phyloP scores from a whole-genome alignment of 2,888 invertebrate genomes.

The Dicranocentrus wangi region DNA sequence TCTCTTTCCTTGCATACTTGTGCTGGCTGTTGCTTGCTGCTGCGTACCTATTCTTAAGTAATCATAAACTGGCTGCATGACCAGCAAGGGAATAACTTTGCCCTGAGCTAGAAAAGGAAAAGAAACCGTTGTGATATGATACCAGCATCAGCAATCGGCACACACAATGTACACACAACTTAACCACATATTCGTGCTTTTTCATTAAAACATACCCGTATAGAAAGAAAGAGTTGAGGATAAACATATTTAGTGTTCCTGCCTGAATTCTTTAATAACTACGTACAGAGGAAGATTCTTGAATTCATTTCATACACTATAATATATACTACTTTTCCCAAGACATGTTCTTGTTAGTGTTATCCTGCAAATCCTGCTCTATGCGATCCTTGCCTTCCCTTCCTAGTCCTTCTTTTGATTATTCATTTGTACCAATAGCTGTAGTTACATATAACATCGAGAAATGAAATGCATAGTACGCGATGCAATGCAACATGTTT shows the following conservation, averaged over 20 bases:
- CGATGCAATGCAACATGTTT: no score
- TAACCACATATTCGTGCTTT: conserved; percentile 7
- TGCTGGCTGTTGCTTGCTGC: not conserved
- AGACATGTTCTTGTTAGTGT: not conserved
- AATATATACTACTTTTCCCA: not conserved
- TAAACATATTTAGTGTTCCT: conserved; percentile 9
- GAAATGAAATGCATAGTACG: no score
- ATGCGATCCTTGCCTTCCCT: no score
- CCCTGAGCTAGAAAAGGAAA: conserved; percentile 37
- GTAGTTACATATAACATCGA: no score
- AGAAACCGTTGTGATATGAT: conserved; percentile 33
- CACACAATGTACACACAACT: no score
- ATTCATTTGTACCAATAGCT: no score
- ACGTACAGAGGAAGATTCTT: not conserved
- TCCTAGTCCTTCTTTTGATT: no score
- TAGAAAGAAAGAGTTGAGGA: conserved; percentile 29
- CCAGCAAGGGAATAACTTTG: conserved; percentile 29
- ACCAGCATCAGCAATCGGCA: not conserved
- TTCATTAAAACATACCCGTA: conserved; percentile 19
- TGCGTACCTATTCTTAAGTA: conserved; percentile 12
- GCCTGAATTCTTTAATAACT: conserved; percentile 16
- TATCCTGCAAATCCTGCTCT: not conserved
- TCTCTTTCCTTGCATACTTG: conserved; percentile 5
- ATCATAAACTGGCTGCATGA: conserved; percentile 26
- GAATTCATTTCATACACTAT: conserved; percentile 5